Base-by-base conservation (phyloP, 2,888 invertebrate species). In the Troilus luridus region DNA sequence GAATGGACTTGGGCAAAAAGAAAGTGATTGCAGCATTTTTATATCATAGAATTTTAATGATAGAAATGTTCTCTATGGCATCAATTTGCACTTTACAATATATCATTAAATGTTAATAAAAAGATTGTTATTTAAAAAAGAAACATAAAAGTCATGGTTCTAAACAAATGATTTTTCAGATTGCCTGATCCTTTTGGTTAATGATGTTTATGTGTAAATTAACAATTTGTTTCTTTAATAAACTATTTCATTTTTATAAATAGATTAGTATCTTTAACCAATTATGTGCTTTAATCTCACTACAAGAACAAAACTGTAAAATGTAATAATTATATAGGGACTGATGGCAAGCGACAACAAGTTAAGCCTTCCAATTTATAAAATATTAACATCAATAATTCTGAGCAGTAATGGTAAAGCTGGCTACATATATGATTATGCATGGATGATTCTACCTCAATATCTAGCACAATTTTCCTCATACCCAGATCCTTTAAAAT, bases 341-440 rank as follows among this genome's bases (percentile, higher is more conserved):
- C 19, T 62, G 27, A 88, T 88, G 88, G 27, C 88, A 60, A 27
- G 24, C 17, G 62, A 88, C 21, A 27, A 27, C 8, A 88, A 62
- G 27, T 60, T 27, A 60, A 88, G 88, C 41, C n/a, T 58, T 60
- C 17, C 27, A 17, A 88, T 88, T 41, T 14, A 88, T 85, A 58
- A 88, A 24, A 59, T 88, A 62, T 12, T 88, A 24, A 58, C 19
- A 12, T 88, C 88, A 14, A 88, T 88, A 60, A 58, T 88, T 27
- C 10, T 88, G 58, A 62, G 17, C 10, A 88, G 17, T 11, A 27
- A 60, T 8, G 60, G 27, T 14, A n/a, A 88, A 59, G n/a, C 41
- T 62, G 89, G 24, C n/a, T 24, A 89, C 17, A 89, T 89, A 67
- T 89, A 19, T 24, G 67, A 89, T 6, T 27, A 89, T 89, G 89